phyloP scores from a whole-genome alignment of 2,113 vertebrate genomes.

The Falcunculus frontatus region DNA sequence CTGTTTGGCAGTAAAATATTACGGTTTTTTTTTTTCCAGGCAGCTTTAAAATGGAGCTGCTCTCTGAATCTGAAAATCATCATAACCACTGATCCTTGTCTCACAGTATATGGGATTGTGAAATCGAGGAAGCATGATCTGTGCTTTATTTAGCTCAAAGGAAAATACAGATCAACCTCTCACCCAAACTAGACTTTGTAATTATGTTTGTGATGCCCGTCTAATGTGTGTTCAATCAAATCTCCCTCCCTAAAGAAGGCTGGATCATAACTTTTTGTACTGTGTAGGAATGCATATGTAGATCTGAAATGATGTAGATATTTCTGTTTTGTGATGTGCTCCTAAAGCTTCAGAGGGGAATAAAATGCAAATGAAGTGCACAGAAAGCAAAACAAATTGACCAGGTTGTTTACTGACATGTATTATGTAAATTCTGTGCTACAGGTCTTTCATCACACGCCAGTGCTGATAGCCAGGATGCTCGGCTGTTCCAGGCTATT shows the following conservation, averaged over 20 bases:
- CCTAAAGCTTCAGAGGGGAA: neutral
- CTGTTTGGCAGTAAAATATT: neutral
- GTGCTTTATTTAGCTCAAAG: neutral
- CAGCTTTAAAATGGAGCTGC: neutral
- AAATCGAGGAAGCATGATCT: neutral
- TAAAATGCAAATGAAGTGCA: conserved; percentile 16
- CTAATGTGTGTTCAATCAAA: neutral
- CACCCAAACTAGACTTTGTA: neutral
- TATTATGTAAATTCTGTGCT: neutral
- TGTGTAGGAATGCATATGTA: neutral
- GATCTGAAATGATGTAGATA: neutral
- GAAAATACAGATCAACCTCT: neutral
- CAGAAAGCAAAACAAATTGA: neutral
- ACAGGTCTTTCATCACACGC: neutral
- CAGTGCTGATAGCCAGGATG: neutral
- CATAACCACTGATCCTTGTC: neutral
- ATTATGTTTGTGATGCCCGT: neutral
- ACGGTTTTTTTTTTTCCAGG: neutral
- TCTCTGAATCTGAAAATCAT: neutral
- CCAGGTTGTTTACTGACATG: neutral
- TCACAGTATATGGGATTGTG: neutral
- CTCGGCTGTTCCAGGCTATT: neutral
- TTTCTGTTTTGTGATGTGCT: neutral
- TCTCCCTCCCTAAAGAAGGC: neutral
- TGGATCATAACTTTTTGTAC: neutral